Base-by-base conservation (phyloP, 2,888 invertebrate species). In the Orchesellides sinensis region DNA sequence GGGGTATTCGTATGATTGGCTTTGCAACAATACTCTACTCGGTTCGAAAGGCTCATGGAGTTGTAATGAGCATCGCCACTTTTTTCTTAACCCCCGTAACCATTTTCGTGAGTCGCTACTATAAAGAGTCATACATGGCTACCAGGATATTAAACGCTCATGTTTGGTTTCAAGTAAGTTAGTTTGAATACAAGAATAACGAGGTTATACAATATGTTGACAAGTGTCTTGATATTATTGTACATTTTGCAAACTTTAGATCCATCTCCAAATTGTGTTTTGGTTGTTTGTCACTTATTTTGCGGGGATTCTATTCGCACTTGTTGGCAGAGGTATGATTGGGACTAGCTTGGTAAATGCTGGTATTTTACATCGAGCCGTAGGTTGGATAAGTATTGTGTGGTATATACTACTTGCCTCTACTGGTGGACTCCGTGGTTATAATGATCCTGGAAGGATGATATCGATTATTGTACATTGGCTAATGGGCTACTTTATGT, bases 41-140 rank as follows among this genome's bases (percentile, higher is more conserved):
- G 14, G 12, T 75, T 5, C 54, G 75, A 8, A 66, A 75, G 47
- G 78, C 63, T 17, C 78, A 79, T 21, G 78, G 54, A 0, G 19
- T 23, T 0, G 2, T 63, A 0, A 79, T 79, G 78, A 27, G 21
- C 14, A 6, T 69, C n/a, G 54, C 19, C 10, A 19, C 45, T 3
- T 27, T 79, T 8, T 45, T 79, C 10, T 6, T 70, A 4, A 10
- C 63, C 5, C 78, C 78, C 10, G 40, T 79, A 3, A 49, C 23
- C 35, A n/a, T 63, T 1, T 79, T 79, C 25, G 14, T 63, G 12
- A 79, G 45, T 6, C 69, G 78, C 19, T 79, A 79, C 63, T 70
- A 12, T 29, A 79, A 79, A 40, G 78, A 79, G 19, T 25, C 69
- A 0, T 79, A 61, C 29, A 79, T 79, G 78, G 54, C 52, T 10